Conservation (phyloP, 2,888 invertebrate genomes). For the Minunthozetes semirufus region DNA sequence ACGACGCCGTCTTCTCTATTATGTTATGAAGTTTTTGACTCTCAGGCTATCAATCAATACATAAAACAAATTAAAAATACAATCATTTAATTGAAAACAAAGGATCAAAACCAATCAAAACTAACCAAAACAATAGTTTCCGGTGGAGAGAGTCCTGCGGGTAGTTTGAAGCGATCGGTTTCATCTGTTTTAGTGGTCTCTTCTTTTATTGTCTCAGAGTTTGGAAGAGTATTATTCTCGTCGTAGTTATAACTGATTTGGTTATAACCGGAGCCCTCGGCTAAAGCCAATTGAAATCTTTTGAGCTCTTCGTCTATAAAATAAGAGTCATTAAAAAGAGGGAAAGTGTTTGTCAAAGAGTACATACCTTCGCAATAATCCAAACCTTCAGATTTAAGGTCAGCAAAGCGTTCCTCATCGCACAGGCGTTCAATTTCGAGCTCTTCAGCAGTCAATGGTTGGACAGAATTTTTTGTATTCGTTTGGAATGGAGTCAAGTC, state of each 20-base stretch:
- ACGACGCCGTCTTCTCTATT: constrained; percentile 73
- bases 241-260: constrained; percentile 29
- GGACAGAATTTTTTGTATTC: constrained; percentile 57
- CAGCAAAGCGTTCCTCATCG: constrained; percentile 89
- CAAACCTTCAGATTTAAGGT: constrained; percentile 78
- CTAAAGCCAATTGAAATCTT: constrained; percentile 62
- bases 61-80: constrained; percentile 22
- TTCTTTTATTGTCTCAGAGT: background rate
- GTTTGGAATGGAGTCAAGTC: constrained; percentile 75
- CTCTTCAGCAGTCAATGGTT: constrained; percentile 60
- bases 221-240: background rate
- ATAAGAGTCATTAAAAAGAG: background rate
- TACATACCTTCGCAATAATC: constrained; percentile 56
- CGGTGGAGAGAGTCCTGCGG: constrained; percentile 67
- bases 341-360: background rate
- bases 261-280: constrained; percentile 46
- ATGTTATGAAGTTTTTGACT: constrained; percentile 81
- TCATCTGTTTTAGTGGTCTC: background rate
- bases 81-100: constrained; percentile 43
- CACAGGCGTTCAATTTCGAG: constrained; percentile 78
- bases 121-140: constrained; percentile 56
- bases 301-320: constrained; percentile 80
- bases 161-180: constrained; percentile 64
- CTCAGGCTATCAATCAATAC: constrained; percentile 64
- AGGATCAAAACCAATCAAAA: constrained; percentile 34